A percentile compares a stretch with the other conserved stretches of the same genome.
These are phyloP conservation scores for Leptinotarsa peninsularis DNA, from an alignment of 2,888 invertebrate genomes.

Conservation along the genomic window DNA sequence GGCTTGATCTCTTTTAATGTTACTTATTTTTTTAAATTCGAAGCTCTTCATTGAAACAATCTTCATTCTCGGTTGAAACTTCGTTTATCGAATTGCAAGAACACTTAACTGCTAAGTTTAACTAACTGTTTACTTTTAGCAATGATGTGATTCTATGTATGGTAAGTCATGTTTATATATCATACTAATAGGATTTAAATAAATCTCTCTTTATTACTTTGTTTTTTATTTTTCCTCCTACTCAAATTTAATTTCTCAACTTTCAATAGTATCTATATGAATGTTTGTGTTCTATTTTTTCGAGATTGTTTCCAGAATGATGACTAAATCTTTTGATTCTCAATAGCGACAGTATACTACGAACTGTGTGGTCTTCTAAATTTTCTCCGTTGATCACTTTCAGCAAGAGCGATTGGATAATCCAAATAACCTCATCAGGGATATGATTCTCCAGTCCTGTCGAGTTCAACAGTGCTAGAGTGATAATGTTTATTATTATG, in stretches of 20 bases:
- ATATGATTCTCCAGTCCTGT: too few relatives aligned
- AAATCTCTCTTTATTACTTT: slow-evolving; percentile 58
- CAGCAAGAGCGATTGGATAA: too few relatives aligned
- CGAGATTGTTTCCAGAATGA: not conserved
- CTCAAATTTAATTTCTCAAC: not conserved
- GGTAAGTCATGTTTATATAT: slow-evolving; percentile 65
- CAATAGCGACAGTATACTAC: too few relatives aligned
- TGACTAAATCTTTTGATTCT: too few relatives aligned
- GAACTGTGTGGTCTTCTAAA: too few relatives aligned
- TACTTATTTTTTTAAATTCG: slow-evolving; percentile 54
- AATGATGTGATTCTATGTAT: slow-evolving; percentile 65
- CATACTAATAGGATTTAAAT: slow-evolving; percentile 64
- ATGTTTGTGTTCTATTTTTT: not conserved
- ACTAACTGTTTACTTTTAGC: slow-evolving; percentile 61
- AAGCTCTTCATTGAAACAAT: slow-evolving; percentile 41
- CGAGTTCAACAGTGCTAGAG: too few relatives aligned
- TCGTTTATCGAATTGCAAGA: slow-evolving; percentile 40
- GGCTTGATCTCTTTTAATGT: slow-evolving; percentile 62
- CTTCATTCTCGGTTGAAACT: slow-evolving; percentile 35
- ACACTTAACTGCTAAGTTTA: slow-evolving; percentile 51
- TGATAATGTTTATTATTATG: too few relatives aligned
- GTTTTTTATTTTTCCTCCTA: slow-evolving; percentile 9
- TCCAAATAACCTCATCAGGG: too few relatives aligned
- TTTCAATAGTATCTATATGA: not conserved
- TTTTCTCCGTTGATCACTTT: too few relatives aligned